Base-by-base conservation (phyloP, 2,113 vertebrate genomes). In the Gobius niger region DNA sequence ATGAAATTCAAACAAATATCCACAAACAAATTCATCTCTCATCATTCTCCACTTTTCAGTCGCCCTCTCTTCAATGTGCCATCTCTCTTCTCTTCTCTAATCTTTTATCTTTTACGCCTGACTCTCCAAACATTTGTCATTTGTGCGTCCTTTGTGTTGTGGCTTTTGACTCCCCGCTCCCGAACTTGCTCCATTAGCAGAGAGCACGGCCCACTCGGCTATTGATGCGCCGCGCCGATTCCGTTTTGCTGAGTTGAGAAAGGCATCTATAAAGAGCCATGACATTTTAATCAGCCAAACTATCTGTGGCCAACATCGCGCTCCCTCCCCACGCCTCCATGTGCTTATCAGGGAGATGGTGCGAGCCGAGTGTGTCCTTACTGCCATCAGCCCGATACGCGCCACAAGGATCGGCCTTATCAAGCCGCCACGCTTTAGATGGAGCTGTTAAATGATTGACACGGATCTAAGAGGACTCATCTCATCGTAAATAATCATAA, bases 211-310 rank as follows among this genome's bases (percentile, higher is more conserved):
- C 87, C 87, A 82, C 86, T 85, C 82, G 61, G 75, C 78, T 69
- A 74, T 84, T 82, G 90, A 91, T 91, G 87, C 49, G 69, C 72
- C 59, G 85, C 72, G 11, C 87, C 85, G 89, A 91, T 91, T 88
- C 63, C 68, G 72, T 89, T 89, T 85, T 89, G 89, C 89, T 88
- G 89, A 91, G 86, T 88, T 87, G 87, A 86, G 77, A 85, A 87
- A 89, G 83, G 87, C 89, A 88, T 90, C 88, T 90, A 86, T 90
- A 90, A 90, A 90, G 89, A 89, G 83, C 83, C 85, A 82, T 91
- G 90, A 88, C 89, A 87, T 91, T 90, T 87, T 89, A 90, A 90
- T 91, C 90, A 90, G 76, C 78, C 82, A 68, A 87, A 88, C 88
- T 88, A 91, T 91, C 89, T 90, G 72, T 82, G 76, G 80, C 85